Percentiles rank a stretch among this genome's conserved stretches.
phyloP scores from a whole-genome alignment of 1,140 invertebrate genomes.

The Nebria ingens region DNA sequence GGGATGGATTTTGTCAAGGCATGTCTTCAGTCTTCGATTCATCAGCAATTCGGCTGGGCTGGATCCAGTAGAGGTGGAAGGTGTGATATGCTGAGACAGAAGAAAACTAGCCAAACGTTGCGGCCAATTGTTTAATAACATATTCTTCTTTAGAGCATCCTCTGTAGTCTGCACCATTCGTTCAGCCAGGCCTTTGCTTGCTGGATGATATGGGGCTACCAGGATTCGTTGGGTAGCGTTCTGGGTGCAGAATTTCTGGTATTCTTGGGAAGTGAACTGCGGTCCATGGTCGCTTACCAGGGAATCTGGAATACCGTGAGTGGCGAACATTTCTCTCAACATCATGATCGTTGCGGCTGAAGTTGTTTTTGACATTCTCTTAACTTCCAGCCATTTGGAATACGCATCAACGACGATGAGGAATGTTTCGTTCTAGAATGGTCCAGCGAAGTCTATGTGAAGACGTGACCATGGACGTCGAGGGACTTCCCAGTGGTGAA shows the following conservation, averaged over 20 bases:
- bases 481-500: conserved; percentile 19
- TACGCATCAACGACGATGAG: conserved; percentile 35
- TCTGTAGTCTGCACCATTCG: conserved; percentile 23
- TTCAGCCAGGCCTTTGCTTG: conserved; percentile 28
- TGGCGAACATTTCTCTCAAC: conserved; percentile 24
- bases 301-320: conserved; percentile 27
- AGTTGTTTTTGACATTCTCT: conserved; percentile 8
- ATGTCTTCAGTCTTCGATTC: not conserved
- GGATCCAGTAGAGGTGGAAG: not conserved
- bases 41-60: not conserved
- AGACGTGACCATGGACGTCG: conserved; percentile 34
- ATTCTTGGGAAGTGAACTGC: conserved; percentile 29
- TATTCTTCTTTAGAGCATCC: conserved; percentile 8
- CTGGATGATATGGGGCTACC: conserved; percentile 26
- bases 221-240: conserved; percentile 24
- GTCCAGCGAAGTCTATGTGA: conserved; percentile 40
- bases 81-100: not conserved
- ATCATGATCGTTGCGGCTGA: conserved; percentile 19
- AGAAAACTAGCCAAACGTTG: not conserved
- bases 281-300: conserved; percentile 33
- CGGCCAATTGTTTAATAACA: not conserved
- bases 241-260: conserved; percentile 26
- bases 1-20: not conserved
- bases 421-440: conserved; percentile 30
- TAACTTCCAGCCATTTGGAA: conserved; percentile 35